A percentile compares a stretch with the other conserved stretches of the same genome.
These are phyloP conservation scores for Sycophila sp. DNA, from an alignment of 1,140 invertebrate species.

Conservation along the genomic window DNA sequence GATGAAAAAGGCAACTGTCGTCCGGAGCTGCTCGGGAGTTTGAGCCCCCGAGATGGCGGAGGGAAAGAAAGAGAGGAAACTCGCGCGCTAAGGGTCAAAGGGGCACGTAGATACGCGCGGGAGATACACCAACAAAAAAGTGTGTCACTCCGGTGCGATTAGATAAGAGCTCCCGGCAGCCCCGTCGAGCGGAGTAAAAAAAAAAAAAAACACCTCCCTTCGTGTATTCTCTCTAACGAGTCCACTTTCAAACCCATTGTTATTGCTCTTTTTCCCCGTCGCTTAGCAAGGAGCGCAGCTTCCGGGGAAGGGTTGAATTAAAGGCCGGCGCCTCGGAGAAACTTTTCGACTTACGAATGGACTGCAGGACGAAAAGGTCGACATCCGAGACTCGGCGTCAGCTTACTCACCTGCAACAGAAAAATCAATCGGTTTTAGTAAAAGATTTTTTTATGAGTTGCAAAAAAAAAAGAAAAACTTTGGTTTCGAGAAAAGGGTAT, in stretches of 20 bases:
- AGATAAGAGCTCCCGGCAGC: neutral
- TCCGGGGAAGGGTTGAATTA: neutral
- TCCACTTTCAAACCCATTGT: neutral
- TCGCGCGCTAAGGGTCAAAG: neutral
- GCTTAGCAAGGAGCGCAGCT: neutral
- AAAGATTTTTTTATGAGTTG: no score
- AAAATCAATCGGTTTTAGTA: no score
- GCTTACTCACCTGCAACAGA: constrained; percentile 13
- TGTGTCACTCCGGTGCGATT: neutral
- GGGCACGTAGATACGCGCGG: neutral
- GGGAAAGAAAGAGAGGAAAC: neutral
- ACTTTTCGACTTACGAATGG: no score
- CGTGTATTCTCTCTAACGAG: constrained; percentile 1
- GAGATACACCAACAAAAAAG: constrained; percentile 9
- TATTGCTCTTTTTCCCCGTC: neutral
- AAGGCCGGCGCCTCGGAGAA: no score
- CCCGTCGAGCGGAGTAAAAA: neutral
- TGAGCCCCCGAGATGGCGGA: neutral
- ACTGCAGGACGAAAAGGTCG: no score
- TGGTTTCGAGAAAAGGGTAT: no score
- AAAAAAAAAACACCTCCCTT: neutral
- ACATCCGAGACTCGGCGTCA: no score
- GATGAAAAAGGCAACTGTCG: no score
- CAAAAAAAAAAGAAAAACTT: neutral
- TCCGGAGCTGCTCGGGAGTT: no score